Percentiles rank a stretch among this genome's conserved stretches.
phyloP scores from a whole-genome alignment of 2,888 invertebrate species.

The Leptinotarsa haldemani region DNA sequence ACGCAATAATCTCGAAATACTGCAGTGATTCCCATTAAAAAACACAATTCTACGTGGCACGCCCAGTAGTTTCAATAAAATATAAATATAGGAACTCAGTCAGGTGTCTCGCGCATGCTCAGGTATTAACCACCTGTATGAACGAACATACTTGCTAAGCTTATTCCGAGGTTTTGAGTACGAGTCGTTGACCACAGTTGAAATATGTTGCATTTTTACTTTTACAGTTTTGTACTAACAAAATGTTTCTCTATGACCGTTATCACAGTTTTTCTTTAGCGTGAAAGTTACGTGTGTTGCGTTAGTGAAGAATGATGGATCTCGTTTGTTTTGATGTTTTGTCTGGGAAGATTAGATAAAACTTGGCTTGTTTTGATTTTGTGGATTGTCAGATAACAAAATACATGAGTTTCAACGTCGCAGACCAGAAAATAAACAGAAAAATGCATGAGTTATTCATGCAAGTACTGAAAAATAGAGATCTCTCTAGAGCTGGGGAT shows the following conservation, averaged over 20 bases:
- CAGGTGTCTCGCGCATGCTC: constrained; percentile 20
- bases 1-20: no score
- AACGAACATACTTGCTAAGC: constrained; percentile 7
- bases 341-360: background rate
- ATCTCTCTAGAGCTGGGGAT: constrained; percentile 91
- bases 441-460: constrained; percentile 92
- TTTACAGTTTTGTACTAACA: constrained; percentile 46
- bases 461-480: constrained; percentile 89
- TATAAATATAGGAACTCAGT: background rate
- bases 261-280: constrained; percentile 32
- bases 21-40: background rate
- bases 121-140: constrained; percentile 25
- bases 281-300: constrained; percentile 12
- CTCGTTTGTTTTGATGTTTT: constrained; percentile 8
- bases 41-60: background rate
- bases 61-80: background rate
- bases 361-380: constrained; percentile 20
- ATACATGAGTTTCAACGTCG: constrained; percentile 46
- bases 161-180: background rate
- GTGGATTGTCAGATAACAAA: constrained; percentile 9
- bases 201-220: constrained; percentile 48
- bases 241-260: constrained; percentile 30
- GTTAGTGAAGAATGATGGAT: constrained; percentile 6
- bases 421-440: constrained; percentile 54
- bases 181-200: constrained; percentile 48